A percentile compares a stretch with the other conserved stretches of the same genome.
Evolutionary conservation across 30 jellyfish, hydroid and myxozoan genomes (phyloP).

Genomic region (Turritopsis dohrnii): DNA sequence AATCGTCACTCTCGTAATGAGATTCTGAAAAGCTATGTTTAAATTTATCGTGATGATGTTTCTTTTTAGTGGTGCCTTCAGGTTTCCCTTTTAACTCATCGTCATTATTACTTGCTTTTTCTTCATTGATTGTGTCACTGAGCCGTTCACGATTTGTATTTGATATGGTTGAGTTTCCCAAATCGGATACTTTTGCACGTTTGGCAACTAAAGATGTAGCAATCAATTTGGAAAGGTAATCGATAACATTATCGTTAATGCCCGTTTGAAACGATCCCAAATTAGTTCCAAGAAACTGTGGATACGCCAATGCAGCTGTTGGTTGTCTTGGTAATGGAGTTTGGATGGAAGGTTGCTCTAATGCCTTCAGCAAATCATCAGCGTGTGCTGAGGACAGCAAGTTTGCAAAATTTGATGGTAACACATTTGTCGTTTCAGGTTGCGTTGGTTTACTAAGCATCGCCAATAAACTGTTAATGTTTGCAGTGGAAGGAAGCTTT

Average conservation of each 20-base stretch:
- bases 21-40: not conserved
- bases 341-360: not conserved
- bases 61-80: not conserved
- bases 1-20: not conserved
- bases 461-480: not conserved
- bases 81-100: not conserved
- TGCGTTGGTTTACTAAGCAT: not conserved
- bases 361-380: constrained; percentile 4
- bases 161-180: not conserved
- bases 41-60: not conserved
- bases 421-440: not conserved
- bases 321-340: not conserved
- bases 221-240: not conserved
- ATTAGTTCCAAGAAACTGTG: not conserved
- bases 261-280: not conserved
- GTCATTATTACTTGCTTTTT: not conserved
- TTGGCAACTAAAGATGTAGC: not conserved
- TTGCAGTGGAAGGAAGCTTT: not conserved
- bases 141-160: not conserved
- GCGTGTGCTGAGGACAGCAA: constrained; percentile 22
- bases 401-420: constrained; percentile 21
- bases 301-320: not conserved
- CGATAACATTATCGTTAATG: not conserved
- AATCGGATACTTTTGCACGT: not conserved
- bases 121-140: not conserved